Evolutionary conservation across 1,140 invertebrate species (phyloP).

Genomic region (Leptinotarsa texana): DNA sequence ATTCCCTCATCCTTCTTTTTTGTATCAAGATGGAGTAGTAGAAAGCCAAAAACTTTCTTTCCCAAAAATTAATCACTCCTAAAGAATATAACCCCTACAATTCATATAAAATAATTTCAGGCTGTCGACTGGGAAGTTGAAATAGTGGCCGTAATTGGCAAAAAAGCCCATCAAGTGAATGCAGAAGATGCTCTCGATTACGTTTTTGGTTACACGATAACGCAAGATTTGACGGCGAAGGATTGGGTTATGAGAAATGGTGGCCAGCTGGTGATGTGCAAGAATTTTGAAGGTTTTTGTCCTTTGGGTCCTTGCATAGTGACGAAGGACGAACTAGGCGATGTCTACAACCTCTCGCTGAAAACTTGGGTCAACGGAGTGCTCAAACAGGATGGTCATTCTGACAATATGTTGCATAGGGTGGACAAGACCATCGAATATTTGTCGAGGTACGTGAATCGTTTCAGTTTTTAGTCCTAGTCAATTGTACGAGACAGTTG

Average conservation of each 20-base stretch:
- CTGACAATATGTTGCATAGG: constrained; percentile 66
- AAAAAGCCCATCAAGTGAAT: constrained; percentile 61
- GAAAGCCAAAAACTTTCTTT: too few relatives aligned
- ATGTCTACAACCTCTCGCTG: constrained; percentile 65
- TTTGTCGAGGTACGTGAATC: constrained; percentile 60
- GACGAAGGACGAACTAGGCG: constrained; percentile 63
- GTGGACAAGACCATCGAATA: constrained; percentile 64
- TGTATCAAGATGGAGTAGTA: too few relatives aligned
- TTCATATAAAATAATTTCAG: constrained; percentile 28
- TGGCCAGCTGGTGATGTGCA: constrained; percentile 58
- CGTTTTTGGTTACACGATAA: constrained; percentile 72
- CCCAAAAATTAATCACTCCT: too few relatives aligned
- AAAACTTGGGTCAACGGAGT: constrained; percentile 67
- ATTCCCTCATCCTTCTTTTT: too few relatives aligned
- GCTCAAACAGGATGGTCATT: constrained; percentile 68
- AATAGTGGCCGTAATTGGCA: constrained; percentile 70
- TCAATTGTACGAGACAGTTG: too few relatives aligned
- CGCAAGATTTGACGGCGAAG: constrained; percentile 66
- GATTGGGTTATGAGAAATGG: constrained; percentile 70
- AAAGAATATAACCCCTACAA: too few relatives aligned
- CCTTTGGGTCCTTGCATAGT: constrained; percentile 67
- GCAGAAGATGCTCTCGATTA: constrained; percentile 64
- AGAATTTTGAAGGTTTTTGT: constrained; percentile 70
- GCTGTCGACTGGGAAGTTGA: constrained; percentile 73
- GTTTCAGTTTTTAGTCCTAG: too few relatives aligned